Percentiles rank a stretch among this genome's conserved stretches.
Conservation (phyloP, 2,797 vertebrate genomes). For the Pyrocephalus nanus region DNA sequence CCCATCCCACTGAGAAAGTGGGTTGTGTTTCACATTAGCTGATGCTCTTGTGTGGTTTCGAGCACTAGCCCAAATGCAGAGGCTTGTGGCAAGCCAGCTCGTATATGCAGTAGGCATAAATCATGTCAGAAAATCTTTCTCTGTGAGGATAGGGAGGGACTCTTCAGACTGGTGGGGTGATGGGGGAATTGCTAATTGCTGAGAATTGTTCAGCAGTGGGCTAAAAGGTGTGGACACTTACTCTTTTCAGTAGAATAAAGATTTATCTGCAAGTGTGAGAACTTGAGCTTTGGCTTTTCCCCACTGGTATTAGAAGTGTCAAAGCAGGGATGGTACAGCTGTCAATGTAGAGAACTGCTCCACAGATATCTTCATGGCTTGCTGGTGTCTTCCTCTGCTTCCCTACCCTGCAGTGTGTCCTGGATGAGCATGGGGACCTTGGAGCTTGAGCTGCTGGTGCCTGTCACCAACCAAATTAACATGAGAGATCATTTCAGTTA, state of each 20-base stretch:
- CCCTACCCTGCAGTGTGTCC: not conserved
- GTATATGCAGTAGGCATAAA: not conserved
- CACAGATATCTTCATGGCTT: not conserved
- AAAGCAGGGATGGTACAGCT: not conserved
- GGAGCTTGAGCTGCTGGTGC: not conserved
- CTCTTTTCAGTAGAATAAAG: not conserved
- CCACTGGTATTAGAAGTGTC: not conserved
- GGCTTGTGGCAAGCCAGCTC: conserved; percentile 10
- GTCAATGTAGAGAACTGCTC: not conserved
- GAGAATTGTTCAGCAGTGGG: not conserved
- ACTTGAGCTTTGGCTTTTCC: not conserved
- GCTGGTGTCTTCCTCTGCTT: not conserved
- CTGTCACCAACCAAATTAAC: not conserved
- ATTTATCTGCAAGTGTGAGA: not conserved
- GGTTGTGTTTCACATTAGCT: conserved; percentile 49
- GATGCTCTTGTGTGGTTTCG: conserved; percentile 38
- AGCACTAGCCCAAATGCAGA: conserved; percentile 19
- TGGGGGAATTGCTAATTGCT: not conserved
- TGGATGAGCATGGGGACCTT: not conserved
- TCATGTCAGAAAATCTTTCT: not conserved
- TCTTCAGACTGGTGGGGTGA: not conserved
- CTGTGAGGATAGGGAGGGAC: not conserved
- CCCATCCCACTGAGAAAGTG: not conserved
- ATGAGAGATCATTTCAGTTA: not conserved
- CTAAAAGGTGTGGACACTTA: not conserved